Evolutionary conservation across 2,113 vertebrate species (phyloP), one percentile per base, ranked within the genome.

Genomic region (Elaphurus davidianus): DNA sequence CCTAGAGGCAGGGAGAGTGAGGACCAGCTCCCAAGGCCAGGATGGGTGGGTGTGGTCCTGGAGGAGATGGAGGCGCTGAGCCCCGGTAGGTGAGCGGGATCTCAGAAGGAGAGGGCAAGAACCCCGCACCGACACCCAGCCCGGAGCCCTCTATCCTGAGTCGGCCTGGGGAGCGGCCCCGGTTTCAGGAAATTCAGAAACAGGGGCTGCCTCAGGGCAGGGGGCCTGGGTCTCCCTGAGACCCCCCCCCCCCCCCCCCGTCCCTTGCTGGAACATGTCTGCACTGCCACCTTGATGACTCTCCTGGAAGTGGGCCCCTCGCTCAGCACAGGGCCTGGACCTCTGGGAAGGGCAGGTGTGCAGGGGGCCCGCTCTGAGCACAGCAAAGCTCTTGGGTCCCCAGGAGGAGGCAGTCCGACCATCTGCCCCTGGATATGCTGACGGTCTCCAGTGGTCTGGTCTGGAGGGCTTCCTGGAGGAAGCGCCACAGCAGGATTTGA

Each of bases 391-490:
- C 10, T 21, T 81, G 33, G 43, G 25, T n/a, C 64, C 71, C n/a
- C 1, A 3, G 13, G 16, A 78, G 47, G 28, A 55, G 25, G 25
- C 3, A 7, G 5, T 27, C 14, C 16, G 9, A 67, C 30, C 13
- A 15, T 15, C 40, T 47, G 54, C 64, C 54, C 40, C 36, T 30
- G 33, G 23, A 52, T 82, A 54, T 67, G 85, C 40, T 4, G 28
- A 23, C 1, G 1, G 30, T 16, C 3, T 30, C 8, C 11, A 19
- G 1, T 17, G 25, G 79, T 40, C 7, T 60, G 16, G 21, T 28
- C 30, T 79, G 54, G 52, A 94, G 82, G 43, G n/a, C 45, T 95
- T 89, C 52, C 83, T 54, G 83, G 87, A 91, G 60, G 86, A 96
- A 33, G 78, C 27, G 7, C 45, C 15, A 2, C 45, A 67, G 4